A percentile compares a stretch with the other conserved stretches of the same genome.
Evolutionary conservation across 2,888 invertebrate species (phyloP).

Genomic region (Lingula anatina): DNA sequence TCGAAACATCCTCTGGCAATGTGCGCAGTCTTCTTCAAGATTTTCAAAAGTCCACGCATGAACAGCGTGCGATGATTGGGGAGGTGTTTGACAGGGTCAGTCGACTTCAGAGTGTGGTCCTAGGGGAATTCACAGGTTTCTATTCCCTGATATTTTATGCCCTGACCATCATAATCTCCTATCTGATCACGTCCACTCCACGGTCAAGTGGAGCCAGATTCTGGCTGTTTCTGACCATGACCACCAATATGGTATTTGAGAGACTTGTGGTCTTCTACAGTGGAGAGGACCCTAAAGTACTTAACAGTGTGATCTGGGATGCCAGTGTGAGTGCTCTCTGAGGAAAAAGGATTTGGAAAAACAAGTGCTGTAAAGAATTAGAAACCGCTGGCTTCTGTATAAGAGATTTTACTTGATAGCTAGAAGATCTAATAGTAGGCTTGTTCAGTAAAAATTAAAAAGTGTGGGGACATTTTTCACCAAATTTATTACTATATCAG

Average conservation of each 20-base stretch:
- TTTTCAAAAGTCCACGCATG: conserved; percentile 55
- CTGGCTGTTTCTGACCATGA: conserved; percentile 57
- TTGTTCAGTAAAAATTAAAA: no score
- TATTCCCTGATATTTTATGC: conserved; percentile 63
- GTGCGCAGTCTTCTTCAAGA: conserved; percentile 40
- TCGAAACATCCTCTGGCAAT: conserved; percentile 36
- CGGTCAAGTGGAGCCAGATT: conserved; percentile 59
- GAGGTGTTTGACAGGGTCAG: conserved; percentile 59
- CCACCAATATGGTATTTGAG: conserved; percentile 57
- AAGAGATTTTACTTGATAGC: no score
- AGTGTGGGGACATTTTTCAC: no score
- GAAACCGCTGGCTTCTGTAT: no score
- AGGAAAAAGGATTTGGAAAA: no score
- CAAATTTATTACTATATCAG: no score
- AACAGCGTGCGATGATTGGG: conserved; percentile 59
- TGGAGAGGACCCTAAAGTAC: neutral
- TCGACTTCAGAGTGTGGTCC: conserved; percentile 60
- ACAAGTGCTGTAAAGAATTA: no score
- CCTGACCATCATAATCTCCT: conserved; percentile 55
- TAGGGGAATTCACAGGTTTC: conserved; percentile 63
- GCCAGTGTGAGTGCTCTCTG: neutral
- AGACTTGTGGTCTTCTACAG: conserved; percentile 16
- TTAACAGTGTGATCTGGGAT: neutral
- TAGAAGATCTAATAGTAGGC: no score
- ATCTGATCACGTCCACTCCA: conserved; percentile 59